These are phyloP conservation scores for Hydrozoanthus gracilis DNA, from an alignment of 92 coral and sea anemone genomes.

Conservation along the genomic window DNA sequence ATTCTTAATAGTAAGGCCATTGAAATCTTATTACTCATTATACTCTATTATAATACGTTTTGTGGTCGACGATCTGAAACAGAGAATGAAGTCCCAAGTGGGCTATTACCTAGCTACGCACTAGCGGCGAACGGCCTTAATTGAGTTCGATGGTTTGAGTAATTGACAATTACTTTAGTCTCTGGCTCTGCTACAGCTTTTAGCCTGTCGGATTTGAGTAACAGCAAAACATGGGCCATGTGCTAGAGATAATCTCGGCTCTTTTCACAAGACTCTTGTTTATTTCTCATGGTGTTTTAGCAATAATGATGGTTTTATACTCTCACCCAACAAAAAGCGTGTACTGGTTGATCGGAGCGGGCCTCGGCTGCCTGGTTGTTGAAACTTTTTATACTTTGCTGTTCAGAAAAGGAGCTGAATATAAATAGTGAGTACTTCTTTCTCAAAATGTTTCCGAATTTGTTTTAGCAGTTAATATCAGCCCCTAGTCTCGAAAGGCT, in stretches of 20 bases:
- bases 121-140: not conserved
- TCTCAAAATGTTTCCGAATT: too few relatives aligned
- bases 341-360: conserved; percentile 18
- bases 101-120: not conserved
- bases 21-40: conserved; percentile 5
- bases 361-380: conserved; percentile 21
- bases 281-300: conserved; percentile 28
- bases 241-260: conserved; percentile 8
- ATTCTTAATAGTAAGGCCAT: conserved; percentile 1
- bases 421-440: conserved; percentile 29
- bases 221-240: conserved; percentile 5
- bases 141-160: conserved; percentile 11
- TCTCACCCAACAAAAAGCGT: conserved; percentile 5
- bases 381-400: conserved; percentile 40
- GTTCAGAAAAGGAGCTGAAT: conserved; percentile 36
- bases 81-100: conserved; percentile 25
- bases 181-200: not conserved
- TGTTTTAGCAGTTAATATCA: too few relatives aligned
- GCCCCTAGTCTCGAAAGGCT: too few relatives aligned
- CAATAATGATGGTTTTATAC: conserved; percentile 28
- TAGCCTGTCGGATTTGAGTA: not conserved
- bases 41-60: not conserved
- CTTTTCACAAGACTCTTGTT: conserved; percentile 33
- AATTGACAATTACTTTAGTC: conserved; percentile 18
- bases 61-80: not conserved